Conservation (phyloP, 2,888 invertebrate species). For the Drosophila emarginata region DNA sequence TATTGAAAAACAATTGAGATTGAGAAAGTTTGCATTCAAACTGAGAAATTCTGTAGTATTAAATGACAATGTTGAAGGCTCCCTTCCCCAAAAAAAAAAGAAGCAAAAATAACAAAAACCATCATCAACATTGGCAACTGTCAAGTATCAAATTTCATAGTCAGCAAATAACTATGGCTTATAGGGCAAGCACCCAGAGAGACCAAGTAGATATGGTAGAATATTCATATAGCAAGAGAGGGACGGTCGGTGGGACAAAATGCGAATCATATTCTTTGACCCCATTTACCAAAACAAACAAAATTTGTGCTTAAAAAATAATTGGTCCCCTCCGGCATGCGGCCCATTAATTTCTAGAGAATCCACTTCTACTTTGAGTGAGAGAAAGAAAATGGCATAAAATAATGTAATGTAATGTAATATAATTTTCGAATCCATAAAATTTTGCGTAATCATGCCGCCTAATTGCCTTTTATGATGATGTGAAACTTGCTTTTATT, state of each 20-base stretch:
- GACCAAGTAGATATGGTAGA: background rate
- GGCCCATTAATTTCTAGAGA: slow-evolving; percentile 59
- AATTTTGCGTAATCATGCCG: slow-evolving; percentile 54
- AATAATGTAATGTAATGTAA: slow-evolving; percentile 20
- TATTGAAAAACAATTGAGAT: slow-evolving; percentile 38
- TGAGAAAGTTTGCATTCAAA: slow-evolving; percentile 26
- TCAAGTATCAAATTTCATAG: slow-evolving; percentile 63
- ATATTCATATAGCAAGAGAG: background rate
- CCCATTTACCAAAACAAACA: slow-evolving; percentile 1
- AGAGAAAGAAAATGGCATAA: slow-evolving; percentile 11
- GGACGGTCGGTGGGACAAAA: slow-evolving; percentile 18
- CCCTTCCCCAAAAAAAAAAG: background rate
- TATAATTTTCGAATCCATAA: slow-evolving; percentile 61
- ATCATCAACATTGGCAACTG: slow-evolving; percentile 37
- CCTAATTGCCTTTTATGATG: slow-evolving; percentile 65
- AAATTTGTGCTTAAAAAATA: slow-evolving; percentile 37
- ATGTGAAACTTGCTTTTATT: slow-evolving; percentile 54
- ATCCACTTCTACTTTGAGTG: slow-evolving; percentile 1
- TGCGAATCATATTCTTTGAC: slow-evolving; percentile 31
- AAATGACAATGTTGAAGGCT: slow-evolving; percentile 19
- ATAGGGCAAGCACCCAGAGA: background rate
- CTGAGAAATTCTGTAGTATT: slow-evolving; percentile 15
- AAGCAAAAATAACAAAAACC: background rate
- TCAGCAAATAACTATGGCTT: slow-evolving; percentile 53
- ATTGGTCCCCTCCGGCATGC: slow-evolving; percentile 53